Evolutionary conservation across 2,113 vertebrate genomes (phyloP), one percentile per base, ranked within the genome.

Genomic region (Bos javanicus): DNA sequence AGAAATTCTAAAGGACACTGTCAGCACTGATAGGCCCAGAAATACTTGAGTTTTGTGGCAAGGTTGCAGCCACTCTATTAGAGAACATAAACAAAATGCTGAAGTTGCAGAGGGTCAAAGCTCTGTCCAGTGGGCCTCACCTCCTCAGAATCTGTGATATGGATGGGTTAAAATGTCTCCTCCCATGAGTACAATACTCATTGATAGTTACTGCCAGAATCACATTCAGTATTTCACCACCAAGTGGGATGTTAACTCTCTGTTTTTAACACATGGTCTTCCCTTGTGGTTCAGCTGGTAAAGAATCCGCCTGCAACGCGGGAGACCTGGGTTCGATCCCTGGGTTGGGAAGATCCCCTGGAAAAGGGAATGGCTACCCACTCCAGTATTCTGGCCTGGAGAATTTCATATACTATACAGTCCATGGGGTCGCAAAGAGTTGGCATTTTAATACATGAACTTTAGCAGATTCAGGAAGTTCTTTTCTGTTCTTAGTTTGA

Each of bases 1-100:
- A 98, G 98, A 99, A 98, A 97, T 98, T 98, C 98, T 98, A 98
- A 99, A 98, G 19, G 97, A 98, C 97, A 97, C 98, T 98, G 96
- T 84, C 98, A 97, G 98, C 97, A 98, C 98, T 98, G 97, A 14
- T 91, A 93, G 98, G 98, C 98, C 95, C 97, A 97, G 98, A 98
- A 98, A 98, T 97, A 98, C 97, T 98, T 94, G 92, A 96, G 96
- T 98, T 50, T 59, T 97, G 97, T 98, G 97, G 97, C 87, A 90
- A 97, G 91, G 90, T 98, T 98, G 95, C 96, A 56, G 96, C 78
- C 4, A 62, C 80, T 95, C 67, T 98, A 94, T 97, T 97, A 98
- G 97, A 93, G 91, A 91, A 90, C 84, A 78, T 94, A 97, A 97
- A 97, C 98, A 98, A 98, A 82, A 59, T 96, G 39, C 83, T 76